Base-by-base conservation (phyloP, 2,888 invertebrate species). In the Himalopsyche anomala region DNA sequence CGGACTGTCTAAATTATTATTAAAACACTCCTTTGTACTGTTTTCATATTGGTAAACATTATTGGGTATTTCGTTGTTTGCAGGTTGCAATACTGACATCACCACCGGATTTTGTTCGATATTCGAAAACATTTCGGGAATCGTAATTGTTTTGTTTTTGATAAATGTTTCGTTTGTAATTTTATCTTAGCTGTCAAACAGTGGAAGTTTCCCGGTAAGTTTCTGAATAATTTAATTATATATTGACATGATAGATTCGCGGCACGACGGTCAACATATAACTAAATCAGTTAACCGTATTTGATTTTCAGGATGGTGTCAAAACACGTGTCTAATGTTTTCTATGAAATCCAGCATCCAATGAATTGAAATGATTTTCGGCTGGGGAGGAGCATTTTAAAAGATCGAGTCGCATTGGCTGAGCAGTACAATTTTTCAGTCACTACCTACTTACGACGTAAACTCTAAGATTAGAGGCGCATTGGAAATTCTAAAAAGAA, bases 351-450 rank as follows among this genome's bases (percentile, higher is more conserved):
- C 51, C 69, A 69, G n/a, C 82, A 40, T 79, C 87, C 85, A 85
- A 87, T 85, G 54, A 79, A 9, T 79, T 19, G 81, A 56, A 54
- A 69, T 83, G 56, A 82, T 79, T 82, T 83, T 69, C 36, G n/a
- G 40, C 55, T 45, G 82, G 84, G 87, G 87, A 83, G 87, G 87
- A 87, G 87, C 82, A 40, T 82, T 54, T 62, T 9, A 79, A 81
- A 55, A 42, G 82, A 56, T 56, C 54, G 42, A 28, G 28, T 80
- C 69, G 62, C 80, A 87, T 87, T 87, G 87, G 87, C 54, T 84
- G 83, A 85, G 80, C 19, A 11, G 19, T 19, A 62, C n/a, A 19
- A 62, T 62, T 62, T n/a, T 62, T 62, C 62, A 62, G 62, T 19
- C 28, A 28, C 62, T 80, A 38, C 80, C 80, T 80, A 80, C 80